Conservation (phyloP, 2,888 invertebrate species). For the Galerucella calmariensis region DNA sequence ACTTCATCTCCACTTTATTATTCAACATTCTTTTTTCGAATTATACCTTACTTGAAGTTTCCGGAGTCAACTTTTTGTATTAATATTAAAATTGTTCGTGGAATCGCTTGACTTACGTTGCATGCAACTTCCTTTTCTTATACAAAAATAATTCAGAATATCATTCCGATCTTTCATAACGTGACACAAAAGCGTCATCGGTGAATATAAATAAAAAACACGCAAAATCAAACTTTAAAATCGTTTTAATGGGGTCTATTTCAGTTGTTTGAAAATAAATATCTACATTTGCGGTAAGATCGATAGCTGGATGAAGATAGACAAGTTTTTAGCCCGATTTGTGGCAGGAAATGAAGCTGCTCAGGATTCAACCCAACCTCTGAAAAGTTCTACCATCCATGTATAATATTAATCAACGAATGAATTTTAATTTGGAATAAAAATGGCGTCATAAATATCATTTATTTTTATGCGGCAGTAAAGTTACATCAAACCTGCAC, state of each 20-base stretch:
- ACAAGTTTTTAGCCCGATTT: no score
- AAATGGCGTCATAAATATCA: no score
- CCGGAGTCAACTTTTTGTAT: not conserved
- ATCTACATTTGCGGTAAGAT: not conserved
- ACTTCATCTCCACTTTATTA: not conserved
- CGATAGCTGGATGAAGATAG: not conserved
- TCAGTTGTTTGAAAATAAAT: conserved; percentile 10
- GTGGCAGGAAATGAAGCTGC: no score
- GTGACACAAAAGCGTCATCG: not conserved
- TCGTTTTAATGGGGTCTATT: not conserved
- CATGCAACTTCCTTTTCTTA: conserved; percentile 7
- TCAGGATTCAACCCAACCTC: no score
- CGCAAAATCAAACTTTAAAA: no score
- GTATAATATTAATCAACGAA: no score
- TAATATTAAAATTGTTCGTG: not conserved
- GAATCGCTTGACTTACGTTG: not conserved
- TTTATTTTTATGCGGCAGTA: no score
- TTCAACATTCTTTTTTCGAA: not conserved
- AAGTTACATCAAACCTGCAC: no score
- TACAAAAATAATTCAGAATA: conserved; percentile 11
- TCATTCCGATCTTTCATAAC: conserved; percentile 9
- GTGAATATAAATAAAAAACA: not conserved
- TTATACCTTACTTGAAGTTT: not conserved
- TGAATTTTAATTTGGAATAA: no score
- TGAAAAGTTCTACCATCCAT: no score